Base-by-base conservation (phyloP, 2,797 vertebrate genomes). In the Takifugu rubripes region DNA sequence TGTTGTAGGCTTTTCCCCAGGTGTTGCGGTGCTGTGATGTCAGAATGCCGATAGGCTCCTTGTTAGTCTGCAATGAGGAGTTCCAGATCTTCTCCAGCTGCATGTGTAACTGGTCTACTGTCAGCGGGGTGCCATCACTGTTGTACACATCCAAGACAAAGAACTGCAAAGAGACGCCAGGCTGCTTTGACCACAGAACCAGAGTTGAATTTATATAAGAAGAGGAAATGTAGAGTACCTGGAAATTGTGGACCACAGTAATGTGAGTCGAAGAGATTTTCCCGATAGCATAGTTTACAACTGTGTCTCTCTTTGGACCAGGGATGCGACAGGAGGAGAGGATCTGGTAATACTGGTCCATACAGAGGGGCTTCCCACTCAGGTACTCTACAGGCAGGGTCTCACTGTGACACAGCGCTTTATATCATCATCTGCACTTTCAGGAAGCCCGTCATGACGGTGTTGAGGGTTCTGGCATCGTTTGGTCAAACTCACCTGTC, bases 1-100 rank as follows among this genome's bases (percentile, higher is more conserved):
- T 97, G 86, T 89, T 97, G 77, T 98, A 98, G 21, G 96, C 97
- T 80, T 97, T 97, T 59, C 95, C 95, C 97, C 97, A 99, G 59
- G 93, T 96, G 90, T 99, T 99, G 44, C 97, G 91, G 82, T 98
- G 96, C 88, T 98, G 95, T 17, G 94, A 96, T 15, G 97, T 99
- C 31, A 99, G 90, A 77, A 99, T 95, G 46, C 97, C 97, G 46
- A 99, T 84, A 0, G 97, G 97, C 77, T 99, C 97, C 81, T 99
- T 99, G 86, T 99, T 99, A 17, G 94, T 93, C 82, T 99, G 96
- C 65, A 99, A 86, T 1, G 97, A 99, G 0, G 94, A 95, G 73
- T 97, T 98, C 97, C 96, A 99, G 83, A 99, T 96, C 90, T 98
- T 99, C 79, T 99, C 97, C 82, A 99, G 77, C 86, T 99, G 97